phyloP scores from a whole-genome alignment of 2,797 vertebrate genomes.

The Tapera naevia region DNA sequence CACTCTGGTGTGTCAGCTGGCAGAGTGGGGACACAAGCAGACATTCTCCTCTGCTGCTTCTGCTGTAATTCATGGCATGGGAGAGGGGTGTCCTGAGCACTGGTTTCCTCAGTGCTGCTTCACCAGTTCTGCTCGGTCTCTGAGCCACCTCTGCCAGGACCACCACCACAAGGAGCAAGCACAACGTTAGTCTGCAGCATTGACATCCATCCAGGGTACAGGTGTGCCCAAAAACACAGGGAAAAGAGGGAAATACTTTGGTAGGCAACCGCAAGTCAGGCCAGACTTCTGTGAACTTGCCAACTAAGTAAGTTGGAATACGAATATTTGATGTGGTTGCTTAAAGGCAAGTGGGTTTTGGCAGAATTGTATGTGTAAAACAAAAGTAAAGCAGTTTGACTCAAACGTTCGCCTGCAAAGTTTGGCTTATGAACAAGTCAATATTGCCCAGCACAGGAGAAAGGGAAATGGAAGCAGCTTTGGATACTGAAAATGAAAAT shows the following conservation, averaged over 20 bases:
- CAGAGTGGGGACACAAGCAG: not conserved
- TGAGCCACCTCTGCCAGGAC: not conserved
- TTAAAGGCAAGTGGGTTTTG: conserved; percentile 2
- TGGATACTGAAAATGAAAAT: not conserved
- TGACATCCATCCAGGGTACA: not conserved
- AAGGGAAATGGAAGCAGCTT: not conserved
- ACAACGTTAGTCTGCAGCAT: not conserved
- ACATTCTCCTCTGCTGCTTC: not conserved
- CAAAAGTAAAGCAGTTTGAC: not conserved
- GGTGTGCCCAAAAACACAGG: not conserved
- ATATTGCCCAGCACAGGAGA: not conserved
- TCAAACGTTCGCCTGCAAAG: not conserved
- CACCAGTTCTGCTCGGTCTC: not conserved
- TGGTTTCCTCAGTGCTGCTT: not conserved
- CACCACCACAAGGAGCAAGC: not conserved
- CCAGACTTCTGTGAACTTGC: not conserved
- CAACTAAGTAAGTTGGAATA: not conserved
- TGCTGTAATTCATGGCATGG: not conserved
- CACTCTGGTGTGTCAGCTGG: not conserved
- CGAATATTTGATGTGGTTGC: conserved; percentile 18
- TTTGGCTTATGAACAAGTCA: not conserved
- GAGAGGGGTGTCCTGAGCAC: not conserved
- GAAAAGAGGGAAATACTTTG: not conserved
- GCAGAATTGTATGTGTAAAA: not conserved
- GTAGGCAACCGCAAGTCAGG: not conserved